Percentiles rank a stretch among this genome's conserved stretches.
Evolutionary conservation across 1,140 invertebrate species (phyloP).

Genomic region (Ceratina australensis): DNA sequence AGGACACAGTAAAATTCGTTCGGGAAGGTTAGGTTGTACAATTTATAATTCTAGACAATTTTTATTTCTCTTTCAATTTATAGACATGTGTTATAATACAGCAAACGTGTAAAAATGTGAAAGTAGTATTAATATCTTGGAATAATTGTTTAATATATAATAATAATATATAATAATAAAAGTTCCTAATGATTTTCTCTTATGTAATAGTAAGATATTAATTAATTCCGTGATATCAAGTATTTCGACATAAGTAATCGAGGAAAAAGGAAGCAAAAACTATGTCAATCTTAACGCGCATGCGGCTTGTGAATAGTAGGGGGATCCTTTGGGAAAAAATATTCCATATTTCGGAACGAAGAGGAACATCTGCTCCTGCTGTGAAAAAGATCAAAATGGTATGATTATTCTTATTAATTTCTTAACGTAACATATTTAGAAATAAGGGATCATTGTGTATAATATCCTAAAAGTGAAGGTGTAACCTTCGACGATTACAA

Average conservation of each 20-base stretch:
- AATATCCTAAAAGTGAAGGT: background rate
- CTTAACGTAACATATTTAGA: background rate
- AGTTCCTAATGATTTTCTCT: background rate
- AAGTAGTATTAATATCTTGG: background rate
- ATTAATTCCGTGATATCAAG: conserved; percentile 7
- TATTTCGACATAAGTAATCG: background rate
- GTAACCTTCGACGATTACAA: background rate
- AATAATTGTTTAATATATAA: background rate
- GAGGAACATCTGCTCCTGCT: conserved; percentile 53
- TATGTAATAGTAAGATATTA: conserved; percentile 3
- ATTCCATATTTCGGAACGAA: conserved; percentile 46
- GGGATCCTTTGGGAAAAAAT: conserved; percentile 27
- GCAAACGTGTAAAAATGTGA: no score
- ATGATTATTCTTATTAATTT: conserved; percentile 20
- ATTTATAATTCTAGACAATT: background rate
- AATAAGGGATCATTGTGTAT: background rate
- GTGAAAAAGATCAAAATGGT: conserved; percentile 70
- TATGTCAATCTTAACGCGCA: conserved; percentile 33
- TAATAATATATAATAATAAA: background rate
- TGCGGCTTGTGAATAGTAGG: conserved; percentile 46
- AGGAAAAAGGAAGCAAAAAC: conserved; percentile 2
- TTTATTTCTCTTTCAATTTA: background rate
- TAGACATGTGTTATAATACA: background rate
- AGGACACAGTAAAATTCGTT: background rate
- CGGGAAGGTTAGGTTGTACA: conserved; percentile 12